Percentiles rank a stretch among this genome's conserved stretches.
Conservation (phyloP, 2,113 vertebrate genomes). For the Oryzias woworae region DNA sequence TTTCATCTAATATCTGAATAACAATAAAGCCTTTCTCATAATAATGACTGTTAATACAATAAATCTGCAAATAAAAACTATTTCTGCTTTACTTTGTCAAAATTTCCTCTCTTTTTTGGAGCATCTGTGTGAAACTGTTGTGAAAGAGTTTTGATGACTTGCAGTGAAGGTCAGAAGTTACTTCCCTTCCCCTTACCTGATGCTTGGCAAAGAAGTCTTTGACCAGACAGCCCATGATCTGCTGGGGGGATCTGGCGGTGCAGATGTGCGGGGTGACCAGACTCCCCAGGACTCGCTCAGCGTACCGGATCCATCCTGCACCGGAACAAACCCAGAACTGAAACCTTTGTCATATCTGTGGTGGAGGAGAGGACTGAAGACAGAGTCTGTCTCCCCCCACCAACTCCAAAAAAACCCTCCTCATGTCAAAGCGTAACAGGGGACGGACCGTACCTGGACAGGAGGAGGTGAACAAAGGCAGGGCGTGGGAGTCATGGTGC, state of each 20-base stretch:
- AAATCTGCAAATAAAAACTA: too few species aligned
- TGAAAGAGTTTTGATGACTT: too few species aligned
- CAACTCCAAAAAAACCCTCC: too few species aligned
- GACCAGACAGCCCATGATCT: constrained; percentile 95
- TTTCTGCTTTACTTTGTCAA: too few species aligned
- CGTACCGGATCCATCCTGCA: constrained; percentile 93
- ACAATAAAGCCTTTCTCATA: too few species aligned
- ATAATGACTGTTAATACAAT: too few species aligned
- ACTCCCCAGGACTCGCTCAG: constrained; percentile 89
- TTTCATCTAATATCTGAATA: too few species aligned
- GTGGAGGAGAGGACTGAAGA: not conserved
- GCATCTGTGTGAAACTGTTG: too few species aligned
- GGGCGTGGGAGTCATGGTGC: constrained; percentile 82
- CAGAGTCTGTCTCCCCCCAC: too few species aligned
- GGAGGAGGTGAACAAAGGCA: constrained; percentile 97
- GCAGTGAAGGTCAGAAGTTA: too few species aligned
- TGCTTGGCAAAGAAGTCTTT: constrained; percentile 92
- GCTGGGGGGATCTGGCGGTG: constrained; percentile 92
- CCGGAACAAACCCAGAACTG: not conserved
- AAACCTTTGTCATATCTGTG: not conserved
- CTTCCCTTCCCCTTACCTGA: constrained; percentile 78
- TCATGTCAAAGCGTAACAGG: not conserved
- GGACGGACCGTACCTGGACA: constrained; percentile 83
- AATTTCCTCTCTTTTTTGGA: too few species aligned
- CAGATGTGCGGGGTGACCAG: constrained; percentile 92